These are phyloP conservation scores for Xiphophorus maculatus DNA, from an alignment of 2,113 vertebrate species.

Conservation along the genomic window DNA sequence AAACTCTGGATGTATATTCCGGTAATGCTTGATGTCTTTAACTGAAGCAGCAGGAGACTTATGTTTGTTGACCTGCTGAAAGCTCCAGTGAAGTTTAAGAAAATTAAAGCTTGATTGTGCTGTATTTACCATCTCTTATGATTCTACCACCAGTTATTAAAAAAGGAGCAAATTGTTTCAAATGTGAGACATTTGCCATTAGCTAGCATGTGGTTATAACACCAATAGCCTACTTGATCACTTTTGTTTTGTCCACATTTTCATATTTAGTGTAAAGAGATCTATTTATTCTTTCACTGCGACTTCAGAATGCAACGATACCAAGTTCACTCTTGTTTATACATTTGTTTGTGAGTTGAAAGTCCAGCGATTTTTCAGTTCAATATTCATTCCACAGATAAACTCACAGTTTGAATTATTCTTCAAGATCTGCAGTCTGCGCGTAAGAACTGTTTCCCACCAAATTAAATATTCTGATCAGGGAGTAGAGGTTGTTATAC, in stretches of 20 bases:
- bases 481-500: conserved; percentile 10
- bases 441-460: not conserved
- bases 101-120: conserved; percentile 26
- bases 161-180: not conserved
- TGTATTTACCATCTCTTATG: not conserved
- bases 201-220: too few relatives aligned
- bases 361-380: conserved; percentile 38
- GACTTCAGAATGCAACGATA: not conserved
- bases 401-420: conserved; percentile 55
- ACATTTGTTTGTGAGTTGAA: conserved; percentile 13
- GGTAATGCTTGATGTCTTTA: conserved; percentile 11
- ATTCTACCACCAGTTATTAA: not conserved
- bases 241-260: not conserved
- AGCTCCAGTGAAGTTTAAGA: conserved; percentile 6
- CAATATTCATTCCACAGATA: conserved; percentile 36
- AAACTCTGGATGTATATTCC: not conserved
- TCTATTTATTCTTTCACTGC: not conserved
- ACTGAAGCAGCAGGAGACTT: conserved; percentile 34
- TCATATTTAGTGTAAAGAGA: not conserved
- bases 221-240: not conserved
- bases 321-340: conserved; percentile 8
- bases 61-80: conserved; percentile 14
- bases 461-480: conserved; percentile 25
- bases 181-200: not conserved
- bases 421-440: conserved; percentile 32